Evolutionary conservation across 2,888 invertebrate species (phyloP).

Genomic region (Drosophila kambysellisi): DNA sequence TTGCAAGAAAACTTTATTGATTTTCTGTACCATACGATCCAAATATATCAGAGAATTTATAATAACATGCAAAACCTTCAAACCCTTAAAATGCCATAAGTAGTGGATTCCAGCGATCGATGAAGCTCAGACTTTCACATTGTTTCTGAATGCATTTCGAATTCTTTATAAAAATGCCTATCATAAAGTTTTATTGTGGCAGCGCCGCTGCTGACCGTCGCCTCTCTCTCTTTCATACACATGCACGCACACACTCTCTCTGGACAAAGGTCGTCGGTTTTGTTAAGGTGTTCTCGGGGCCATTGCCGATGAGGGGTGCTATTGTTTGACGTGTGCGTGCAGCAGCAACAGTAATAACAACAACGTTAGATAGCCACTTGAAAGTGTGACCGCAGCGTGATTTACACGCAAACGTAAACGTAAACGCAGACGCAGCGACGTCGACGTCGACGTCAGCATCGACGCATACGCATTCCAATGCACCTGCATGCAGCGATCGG

Average conservation of each 20-base stretch:
- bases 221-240: slow-evolving; percentile 34
- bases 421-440: slow-evolving; percentile 66
- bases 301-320: slow-evolving; percentile 62
- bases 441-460: slow-evolving; percentile 35
- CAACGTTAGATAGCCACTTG: slow-evolving; percentile 70
- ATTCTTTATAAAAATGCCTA: slow-evolving; percentile 75
- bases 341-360: slow-evolving; percentile 36
- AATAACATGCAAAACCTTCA: neutral
- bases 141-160: slow-evolving; percentile 63
- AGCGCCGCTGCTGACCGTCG: slow-evolving; percentile 66
- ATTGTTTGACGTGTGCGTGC: slow-evolving; percentile 71
- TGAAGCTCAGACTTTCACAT: slow-evolving; percentile 53
- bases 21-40: neutral
- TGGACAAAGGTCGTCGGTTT: slow-evolving; percentile 72
- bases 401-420: slow-evolving; percentile 71
- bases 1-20: neutral
- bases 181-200: slow-evolving; percentile 78
- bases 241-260: slow-evolving; percentile 30
- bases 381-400: slow-evolving; percentile 81
- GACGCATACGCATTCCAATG: slow-evolving; percentile 74
- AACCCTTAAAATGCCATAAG: neutral
- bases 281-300: slow-evolving; percentile 70
- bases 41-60: neutral
- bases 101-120: slow-evolving; percentile 37
- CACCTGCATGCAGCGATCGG: slow-evolving; percentile 67